A percentile compares a stretch with the other conserved stretches of the same genome.
Conservation (phyloP, 2,888 invertebrate species). For the Euphydryas editha region DNA sequence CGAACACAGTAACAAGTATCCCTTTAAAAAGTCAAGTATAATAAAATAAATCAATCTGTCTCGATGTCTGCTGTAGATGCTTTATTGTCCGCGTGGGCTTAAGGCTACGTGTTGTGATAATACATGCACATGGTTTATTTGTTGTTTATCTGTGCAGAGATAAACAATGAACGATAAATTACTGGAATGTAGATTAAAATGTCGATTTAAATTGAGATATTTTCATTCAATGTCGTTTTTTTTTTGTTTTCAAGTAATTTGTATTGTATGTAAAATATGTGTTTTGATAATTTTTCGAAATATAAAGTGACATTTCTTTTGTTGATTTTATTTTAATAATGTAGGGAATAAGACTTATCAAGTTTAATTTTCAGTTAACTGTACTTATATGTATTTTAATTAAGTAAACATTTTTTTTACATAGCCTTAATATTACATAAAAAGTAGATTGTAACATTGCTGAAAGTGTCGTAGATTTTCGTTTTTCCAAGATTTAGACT, state of each 20-base stretch:
- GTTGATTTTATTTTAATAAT: too few relatives aligned
- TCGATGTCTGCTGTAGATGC: constrained; percentile 37
- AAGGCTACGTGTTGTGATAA: constrained; percentile 43
- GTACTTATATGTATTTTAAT: too few relatives aligned
- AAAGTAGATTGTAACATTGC: too few relatives aligned
- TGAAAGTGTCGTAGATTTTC: too few relatives aligned
- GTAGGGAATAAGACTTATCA: too few relatives aligned
- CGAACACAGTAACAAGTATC: constrained; percentile 30
- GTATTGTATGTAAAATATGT: not conserved
- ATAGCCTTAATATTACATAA: too few relatives aligned
- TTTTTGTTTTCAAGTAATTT: not conserved
- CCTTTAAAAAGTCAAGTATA: constrained; percentile 38
- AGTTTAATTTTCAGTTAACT: too few relatives aligned
- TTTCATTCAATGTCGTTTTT: not conserved
- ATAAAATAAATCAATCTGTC: constrained; percentile 48
- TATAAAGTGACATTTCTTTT: too few relatives aligned
- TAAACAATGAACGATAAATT: constrained; percentile 28
- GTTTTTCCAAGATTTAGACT: too few relatives aligned
- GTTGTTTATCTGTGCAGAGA: constrained; percentile 36
- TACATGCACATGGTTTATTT: constrained; percentile 39
- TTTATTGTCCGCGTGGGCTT: constrained; percentile 41
- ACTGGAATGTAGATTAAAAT: constrained; percentile 10
- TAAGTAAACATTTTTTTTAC: too few relatives aligned
- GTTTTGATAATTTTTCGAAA: not conserved
- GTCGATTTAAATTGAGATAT: constrained; percentile 3